phyloP scores from a whole-genome alignment of 2,113 vertebrate species.

The Micronisus gabar region DNA sequence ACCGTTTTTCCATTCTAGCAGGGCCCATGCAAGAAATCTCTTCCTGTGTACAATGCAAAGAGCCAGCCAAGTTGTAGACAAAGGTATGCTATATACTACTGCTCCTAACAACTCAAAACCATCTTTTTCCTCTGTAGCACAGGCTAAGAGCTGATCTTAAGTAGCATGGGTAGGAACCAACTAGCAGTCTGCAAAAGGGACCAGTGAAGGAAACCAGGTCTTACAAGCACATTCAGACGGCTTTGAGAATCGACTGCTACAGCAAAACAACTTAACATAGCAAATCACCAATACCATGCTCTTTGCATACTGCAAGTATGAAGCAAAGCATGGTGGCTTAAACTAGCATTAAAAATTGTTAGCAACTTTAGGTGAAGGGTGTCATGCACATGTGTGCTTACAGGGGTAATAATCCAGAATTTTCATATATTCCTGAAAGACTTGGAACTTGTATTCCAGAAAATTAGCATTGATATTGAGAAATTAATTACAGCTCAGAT shows the following conservation, averaged over 20 bases:
- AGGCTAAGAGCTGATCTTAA: neutral
- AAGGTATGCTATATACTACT: neutral
- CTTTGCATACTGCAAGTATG: neutral
- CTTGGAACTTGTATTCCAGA: neutral
- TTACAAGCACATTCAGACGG: neutral
- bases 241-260: neutral
- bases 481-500: neutral
- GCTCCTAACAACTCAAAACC: neutral
- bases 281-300: neutral
- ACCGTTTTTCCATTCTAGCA: neutral
- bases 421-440: neutral
- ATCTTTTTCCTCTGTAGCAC: neutral
- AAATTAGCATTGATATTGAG: neutral
- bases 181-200: neutral
- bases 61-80: neutral
- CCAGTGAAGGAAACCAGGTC: neutral
- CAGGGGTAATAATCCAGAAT: neutral
- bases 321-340: neutral
- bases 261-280: neutral
- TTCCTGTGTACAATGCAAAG: rapidly evolving
- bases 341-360: neutral
- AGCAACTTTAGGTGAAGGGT: neutral
- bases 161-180: neutral
- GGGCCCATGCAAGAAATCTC: neutral
- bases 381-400: rapidly evolving